These are phyloP conservation scores for Thelaira solivaga DNA, from an alignment of 2,888 invertebrate genomes.

Conservation along the genomic window DNA sequence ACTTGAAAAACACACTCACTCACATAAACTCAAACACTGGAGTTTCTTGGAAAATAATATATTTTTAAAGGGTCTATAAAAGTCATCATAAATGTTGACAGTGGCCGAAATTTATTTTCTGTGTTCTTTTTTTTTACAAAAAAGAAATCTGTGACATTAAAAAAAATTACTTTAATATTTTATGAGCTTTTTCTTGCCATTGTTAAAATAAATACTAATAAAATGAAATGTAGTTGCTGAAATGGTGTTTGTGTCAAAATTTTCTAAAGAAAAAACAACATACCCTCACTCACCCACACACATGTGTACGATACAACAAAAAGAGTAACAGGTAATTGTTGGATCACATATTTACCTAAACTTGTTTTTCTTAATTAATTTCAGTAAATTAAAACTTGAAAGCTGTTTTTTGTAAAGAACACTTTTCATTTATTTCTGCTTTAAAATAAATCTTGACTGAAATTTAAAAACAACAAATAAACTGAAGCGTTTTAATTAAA, in stretches of 20 bases:
- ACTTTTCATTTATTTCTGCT: no score
- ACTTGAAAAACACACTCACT: background rate
- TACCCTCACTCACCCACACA: no score
- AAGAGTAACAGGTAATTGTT: background rate
- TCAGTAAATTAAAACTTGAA: no score
- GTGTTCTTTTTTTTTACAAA: background rate
- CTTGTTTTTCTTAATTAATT: no score
- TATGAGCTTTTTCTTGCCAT: slow-evolving; percentile 42
- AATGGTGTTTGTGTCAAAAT: no score
- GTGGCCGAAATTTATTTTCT: slow-evolving; percentile 39
- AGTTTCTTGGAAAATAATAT: slow-evolving; percentile 26
- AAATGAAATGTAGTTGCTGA: slow-evolving; percentile 49
- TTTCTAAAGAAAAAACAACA: no score
- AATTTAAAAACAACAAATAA: no score
- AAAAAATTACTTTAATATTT: slow-evolving; percentile 49
- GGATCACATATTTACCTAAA: background rate
- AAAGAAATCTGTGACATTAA: slow-evolving; percentile 24
- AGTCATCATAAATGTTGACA: slow-evolving; percentile 61
- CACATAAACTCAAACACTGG: no score
- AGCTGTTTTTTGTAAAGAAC: no score
- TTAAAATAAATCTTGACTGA: no score
- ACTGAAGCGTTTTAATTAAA: no score
- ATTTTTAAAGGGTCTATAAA: slow-evolving; percentile 57
- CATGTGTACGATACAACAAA: no score
- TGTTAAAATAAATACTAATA: slow-evolving; percentile 43